phyloP scores from a whole-genome alignment of 2,113 vertebrate species.

The Pagrus major region DNA sequence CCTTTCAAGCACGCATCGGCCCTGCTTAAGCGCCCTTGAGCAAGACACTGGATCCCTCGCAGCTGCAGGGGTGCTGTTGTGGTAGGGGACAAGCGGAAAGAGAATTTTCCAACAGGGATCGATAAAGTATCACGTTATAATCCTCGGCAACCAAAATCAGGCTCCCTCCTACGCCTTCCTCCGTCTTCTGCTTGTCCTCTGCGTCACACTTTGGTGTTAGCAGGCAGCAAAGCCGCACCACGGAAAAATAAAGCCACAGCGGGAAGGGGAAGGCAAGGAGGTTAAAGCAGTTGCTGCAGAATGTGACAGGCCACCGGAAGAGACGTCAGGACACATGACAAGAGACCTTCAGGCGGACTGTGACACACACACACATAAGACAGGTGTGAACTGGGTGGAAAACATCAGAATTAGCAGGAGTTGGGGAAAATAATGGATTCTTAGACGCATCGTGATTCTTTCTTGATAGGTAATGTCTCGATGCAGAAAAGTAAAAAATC shows the following conservation, averaged over 20 bases:
- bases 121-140: constrained; percentile 57
- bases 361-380: background rate
- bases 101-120: constrained; percentile 51
- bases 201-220: constrained; percentile 9
- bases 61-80: constrained; percentile 11
- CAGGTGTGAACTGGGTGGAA: background rate
- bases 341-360: background rate
- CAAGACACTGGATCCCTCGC: constrained; percentile 48
- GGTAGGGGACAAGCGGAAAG: constrained; percentile 43
- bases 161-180: constrained; percentile 1
- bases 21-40: constrained; percentile 46
- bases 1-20: constrained; percentile 20
- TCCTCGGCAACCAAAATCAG: constrained; percentile 28
- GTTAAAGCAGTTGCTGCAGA: constrained; percentile 31
- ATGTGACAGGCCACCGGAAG: constrained; percentile 42
- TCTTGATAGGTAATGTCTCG: too few relatives aligned
- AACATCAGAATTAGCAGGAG: too few relatives aligned
- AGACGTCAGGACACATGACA: constrained; percentile 36
- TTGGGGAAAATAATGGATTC: too few relatives aligned
- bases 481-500: too few relatives aligned
- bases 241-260: constrained; percentile 34
- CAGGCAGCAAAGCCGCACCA: constrained; percentile 13
- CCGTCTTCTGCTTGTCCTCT: constrained; percentile 14
- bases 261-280: background rate
- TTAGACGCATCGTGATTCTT: too few relatives aligned